These are phyloP conservation scores for Tineola bisselliella DNA, from an alignment of 2,888 invertebrate species.

Conservation along the genomic window DNA sequence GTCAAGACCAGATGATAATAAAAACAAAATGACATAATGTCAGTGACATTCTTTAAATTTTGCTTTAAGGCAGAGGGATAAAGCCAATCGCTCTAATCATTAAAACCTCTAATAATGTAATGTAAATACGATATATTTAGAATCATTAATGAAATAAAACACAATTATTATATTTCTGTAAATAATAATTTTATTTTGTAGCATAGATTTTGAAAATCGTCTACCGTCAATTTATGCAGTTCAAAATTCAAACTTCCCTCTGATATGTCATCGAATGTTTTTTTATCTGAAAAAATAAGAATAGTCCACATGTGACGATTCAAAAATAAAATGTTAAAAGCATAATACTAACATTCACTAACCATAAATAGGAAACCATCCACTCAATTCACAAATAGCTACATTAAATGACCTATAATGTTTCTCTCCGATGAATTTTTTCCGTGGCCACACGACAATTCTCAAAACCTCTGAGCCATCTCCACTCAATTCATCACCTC, in stretches of 20 bases:
- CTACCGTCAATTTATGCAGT: conserved; percentile 39
- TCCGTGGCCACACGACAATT: conserved; percentile 74
- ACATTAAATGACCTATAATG: conserved; percentile 69
- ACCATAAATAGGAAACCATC: conserved; percentile 78
- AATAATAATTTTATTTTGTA: conserved; percentile 27
- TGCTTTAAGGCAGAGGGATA: no score
- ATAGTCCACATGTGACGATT: no score
- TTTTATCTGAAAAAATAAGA: conserved; percentile 29
- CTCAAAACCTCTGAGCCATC: conserved; percentile 49
- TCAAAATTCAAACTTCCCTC: conserved; percentile 34
- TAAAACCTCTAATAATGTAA: no score
- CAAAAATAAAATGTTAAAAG: no score
- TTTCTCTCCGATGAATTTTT: conserved; percentile 65
- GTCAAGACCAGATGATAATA: no score
- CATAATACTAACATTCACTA: conserved; percentile 29
- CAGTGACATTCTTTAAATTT: no score
- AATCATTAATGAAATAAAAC: background rate
- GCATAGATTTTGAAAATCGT: conserved; percentile 37
- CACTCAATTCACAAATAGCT: conserved; percentile 81
- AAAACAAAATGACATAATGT: no score
- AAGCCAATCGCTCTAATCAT: no score
- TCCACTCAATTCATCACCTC: conserved; percentile 41
- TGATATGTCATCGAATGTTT: conserved; percentile 30
- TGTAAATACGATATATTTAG: no score
- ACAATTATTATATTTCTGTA: background rate